Conservation (phyloP, 2,888 invertebrate species). For the Actias luna region DNA sequence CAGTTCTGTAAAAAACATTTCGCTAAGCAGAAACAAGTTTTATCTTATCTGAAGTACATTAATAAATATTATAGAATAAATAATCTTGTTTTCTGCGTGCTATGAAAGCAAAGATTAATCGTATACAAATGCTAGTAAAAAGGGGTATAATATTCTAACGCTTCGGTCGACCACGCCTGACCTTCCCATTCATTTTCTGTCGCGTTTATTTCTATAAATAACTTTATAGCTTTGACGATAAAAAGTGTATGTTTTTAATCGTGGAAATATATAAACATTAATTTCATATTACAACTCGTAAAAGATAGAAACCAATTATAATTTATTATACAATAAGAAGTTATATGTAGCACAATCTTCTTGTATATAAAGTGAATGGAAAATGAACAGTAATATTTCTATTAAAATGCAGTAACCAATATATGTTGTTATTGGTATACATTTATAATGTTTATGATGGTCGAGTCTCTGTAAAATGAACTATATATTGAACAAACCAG, state of each 20-base stretch:
- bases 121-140: neutral
- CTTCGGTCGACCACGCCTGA: neutral
- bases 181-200: neutral
- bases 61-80: neutral
- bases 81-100: neutral
- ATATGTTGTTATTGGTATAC: no score
- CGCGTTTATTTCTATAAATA: conserved; percentile 2
- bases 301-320: neutral
- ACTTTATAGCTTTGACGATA: neutral
- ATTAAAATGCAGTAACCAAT: no score
- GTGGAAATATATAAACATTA: neutral
- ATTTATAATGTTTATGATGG: no score
- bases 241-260: neutral
- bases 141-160: neutral
- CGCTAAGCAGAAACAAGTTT: neutral
- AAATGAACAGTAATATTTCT: no score
- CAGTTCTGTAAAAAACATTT: neutral
- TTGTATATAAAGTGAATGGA: no score
- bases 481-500: no score
- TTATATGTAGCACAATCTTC: neutral
- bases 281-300: neutral
- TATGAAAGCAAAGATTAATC: neutral
- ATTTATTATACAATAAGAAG: neutral
- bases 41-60: neutral
- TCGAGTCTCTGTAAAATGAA: no score